A percentile compares a stretch with the other conserved stretches of the same genome.
phyloP scores from a whole-genome alignment of 2,888 invertebrate species.

The Cosmia trapezina region DNA sequence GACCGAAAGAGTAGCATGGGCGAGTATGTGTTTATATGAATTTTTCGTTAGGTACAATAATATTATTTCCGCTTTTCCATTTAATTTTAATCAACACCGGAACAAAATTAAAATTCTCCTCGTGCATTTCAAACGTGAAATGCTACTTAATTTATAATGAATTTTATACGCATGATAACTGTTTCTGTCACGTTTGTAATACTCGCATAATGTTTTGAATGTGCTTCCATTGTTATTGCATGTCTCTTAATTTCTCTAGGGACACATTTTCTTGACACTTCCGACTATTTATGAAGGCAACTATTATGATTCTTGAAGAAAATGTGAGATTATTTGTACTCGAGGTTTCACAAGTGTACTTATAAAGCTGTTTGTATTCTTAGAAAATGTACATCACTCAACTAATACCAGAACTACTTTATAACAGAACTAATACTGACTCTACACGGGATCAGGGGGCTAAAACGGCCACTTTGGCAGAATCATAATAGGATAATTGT shows the following conservation, averaged over 20 bases:
- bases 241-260: constrained; percentile 44
- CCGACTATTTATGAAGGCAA: not conserved
- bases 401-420: no score
- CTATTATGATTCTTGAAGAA: constrained; percentile 3
- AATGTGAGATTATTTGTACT: not conserved
- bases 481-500: no score
- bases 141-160: constrained; percentile 47
- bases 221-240: constrained; percentile 27
- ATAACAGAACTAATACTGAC: no score
- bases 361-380: not conserved
- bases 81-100: not conserved
- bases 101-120: constrained; percentile 21
- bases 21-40: no score
- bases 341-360: not conserved
- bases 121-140: constrained; percentile 15
- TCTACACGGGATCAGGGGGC: no score
- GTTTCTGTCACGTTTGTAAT: constrained; percentile 47
- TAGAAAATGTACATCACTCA: not conserved
- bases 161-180: constrained; percentile 44
- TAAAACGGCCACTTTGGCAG: no score
- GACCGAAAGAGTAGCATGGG: no score
- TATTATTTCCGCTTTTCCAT: not conserved
- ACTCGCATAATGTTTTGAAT: constrained; percentile 22
- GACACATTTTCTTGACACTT: constrained; percentile 20
- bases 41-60: no score